These are phyloP conservation scores for Synergus japonicus DNA, from an alignment of 2,888 invertebrate genomes.

Conservation along the genomic window DNA sequence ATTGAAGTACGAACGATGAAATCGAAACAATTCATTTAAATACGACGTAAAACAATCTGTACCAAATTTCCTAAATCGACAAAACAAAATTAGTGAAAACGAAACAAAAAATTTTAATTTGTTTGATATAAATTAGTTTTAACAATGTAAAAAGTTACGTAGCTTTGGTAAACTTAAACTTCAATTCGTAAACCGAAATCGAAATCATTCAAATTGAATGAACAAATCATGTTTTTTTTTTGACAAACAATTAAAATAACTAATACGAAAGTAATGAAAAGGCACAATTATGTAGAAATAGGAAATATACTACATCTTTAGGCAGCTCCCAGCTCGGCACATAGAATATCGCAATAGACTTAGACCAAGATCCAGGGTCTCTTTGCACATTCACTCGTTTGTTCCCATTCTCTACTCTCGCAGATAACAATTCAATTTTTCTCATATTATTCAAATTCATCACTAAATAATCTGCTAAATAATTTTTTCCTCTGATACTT, in stretches of 20 bases:
- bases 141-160: constrained; percentile 8
- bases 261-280: constrained; percentile 53
- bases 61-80: not conserved
- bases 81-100: constrained; percentile 2
- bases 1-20: not conserved
- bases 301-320: constrained; percentile 50
- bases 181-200: not conserved
- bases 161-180: constrained; percentile 2
- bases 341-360: constrained; percentile 46
- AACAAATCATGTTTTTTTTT: not conserved
- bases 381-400: constrained; percentile 38
- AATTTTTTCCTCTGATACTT: constrained; percentile 51
- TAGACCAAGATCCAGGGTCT: constrained; percentile 38
- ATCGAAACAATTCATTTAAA: not conserved
- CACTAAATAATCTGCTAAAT: constrained; percentile 43
- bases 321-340: constrained; percentile 51
- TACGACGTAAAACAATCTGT: constrained; percentile 20
- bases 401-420: constrained; percentile 50
- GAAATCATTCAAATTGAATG: not conserved
- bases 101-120: constrained; percentile 3
- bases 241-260: not conserved
- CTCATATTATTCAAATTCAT: constrained; percentile 33
- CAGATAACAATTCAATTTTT: constrained; percentile 39
- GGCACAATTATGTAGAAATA: constrained; percentile 55
- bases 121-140: constrained; percentile 19